A percentile compares a stretch with the other conserved stretches of the same genome.
Evolutionary conservation across 2,888 invertebrate genomes (phyloP).

Genomic region (Himalopsyche tibetana): DNA sequence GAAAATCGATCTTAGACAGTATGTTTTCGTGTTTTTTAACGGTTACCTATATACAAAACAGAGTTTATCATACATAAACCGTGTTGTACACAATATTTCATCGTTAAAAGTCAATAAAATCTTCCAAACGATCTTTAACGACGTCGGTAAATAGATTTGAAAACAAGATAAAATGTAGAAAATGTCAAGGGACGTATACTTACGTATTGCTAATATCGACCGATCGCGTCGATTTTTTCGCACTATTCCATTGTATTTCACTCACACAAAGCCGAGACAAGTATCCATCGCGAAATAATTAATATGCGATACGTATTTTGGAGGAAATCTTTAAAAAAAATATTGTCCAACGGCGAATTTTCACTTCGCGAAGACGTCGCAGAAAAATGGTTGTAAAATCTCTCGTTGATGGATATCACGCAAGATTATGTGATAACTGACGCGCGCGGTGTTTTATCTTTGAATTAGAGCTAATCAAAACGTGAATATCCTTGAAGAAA

Average conservation of each 20-base stretch:
- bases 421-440: conserved; percentile 5
- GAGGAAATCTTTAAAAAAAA: conserved; percentile 5
- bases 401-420: neutral
- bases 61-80: neutral
- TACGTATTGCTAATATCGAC: conserved; percentile 16
- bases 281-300: neutral
- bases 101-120: neutral
- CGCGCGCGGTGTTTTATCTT: neutral
- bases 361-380: neutral
- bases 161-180: conserved; percentile 3
- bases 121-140: neutral
- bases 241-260: conserved; percentile 26
- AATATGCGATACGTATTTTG: neutral
- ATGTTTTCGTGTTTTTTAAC: neutral
- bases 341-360: conserved; percentile 35
- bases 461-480: conserved; percentile 39
- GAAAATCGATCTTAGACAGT: neutral
- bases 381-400: neutral
- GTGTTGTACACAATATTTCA: neutral
- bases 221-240: neutral
- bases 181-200: neutral
- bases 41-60: neutral
- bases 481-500: conserved; percentile 42
- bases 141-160: neutral
- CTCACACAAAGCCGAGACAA: neutral